phyloP scores from a whole-genome alignment of 2,888 invertebrate genomes.

The Polyploca ridens region DNA sequence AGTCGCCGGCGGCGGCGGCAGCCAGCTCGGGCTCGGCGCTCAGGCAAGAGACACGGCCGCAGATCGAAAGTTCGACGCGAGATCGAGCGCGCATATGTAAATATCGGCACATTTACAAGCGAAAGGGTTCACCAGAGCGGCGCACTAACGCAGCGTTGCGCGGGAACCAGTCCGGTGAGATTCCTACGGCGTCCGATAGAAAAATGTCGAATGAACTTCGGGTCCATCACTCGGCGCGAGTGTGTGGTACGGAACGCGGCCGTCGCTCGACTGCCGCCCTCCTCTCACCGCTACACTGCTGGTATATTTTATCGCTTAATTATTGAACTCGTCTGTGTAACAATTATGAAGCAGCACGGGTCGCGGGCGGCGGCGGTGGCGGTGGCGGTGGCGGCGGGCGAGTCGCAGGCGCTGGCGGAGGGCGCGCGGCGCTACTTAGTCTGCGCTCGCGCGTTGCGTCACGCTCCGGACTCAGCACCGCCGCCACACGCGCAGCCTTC shows the following conservation, averaged over 20 bases:
- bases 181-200: conserved; percentile 86
- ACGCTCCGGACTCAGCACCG: conserved; percentile 38
- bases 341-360: conserved; percentile 76
- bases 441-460: conserved; percentile 74
- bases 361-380: conserved; percentile 53
- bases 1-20: conserved; percentile 46
- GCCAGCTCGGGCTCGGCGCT: conserved; percentile 65
- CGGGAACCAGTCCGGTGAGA: conserved; percentile 87
- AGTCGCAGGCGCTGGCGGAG: conserved; percentile 61
- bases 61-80: conserved; percentile 84
- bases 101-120: conserved; percentile 85
- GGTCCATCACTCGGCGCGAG: conserved; percentile 74
- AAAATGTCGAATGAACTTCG: conserved; percentile 83
- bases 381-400: conserved; percentile 63
- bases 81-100: conserved; percentile 83
- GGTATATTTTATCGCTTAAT: conserved; percentile 83
- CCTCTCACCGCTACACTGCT: conserved; percentile 75
- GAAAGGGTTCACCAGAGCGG: conserved; percentile 84
- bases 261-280: conserved; percentile 80
- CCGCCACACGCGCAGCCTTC: conserved; percentile 64
- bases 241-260: conserved; percentile 79
- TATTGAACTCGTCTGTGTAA: conserved; percentile 81
- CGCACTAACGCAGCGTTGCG: conserved; percentile 83
- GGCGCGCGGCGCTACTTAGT: conserved; percentile 74
- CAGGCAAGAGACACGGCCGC: conserved; percentile 65